Evolutionary conservation across 2,113 vertebrate species (phyloP), one percentile per base, ranked within the genome.

Genomic region (Sylvilagus bachmani): DNA sequence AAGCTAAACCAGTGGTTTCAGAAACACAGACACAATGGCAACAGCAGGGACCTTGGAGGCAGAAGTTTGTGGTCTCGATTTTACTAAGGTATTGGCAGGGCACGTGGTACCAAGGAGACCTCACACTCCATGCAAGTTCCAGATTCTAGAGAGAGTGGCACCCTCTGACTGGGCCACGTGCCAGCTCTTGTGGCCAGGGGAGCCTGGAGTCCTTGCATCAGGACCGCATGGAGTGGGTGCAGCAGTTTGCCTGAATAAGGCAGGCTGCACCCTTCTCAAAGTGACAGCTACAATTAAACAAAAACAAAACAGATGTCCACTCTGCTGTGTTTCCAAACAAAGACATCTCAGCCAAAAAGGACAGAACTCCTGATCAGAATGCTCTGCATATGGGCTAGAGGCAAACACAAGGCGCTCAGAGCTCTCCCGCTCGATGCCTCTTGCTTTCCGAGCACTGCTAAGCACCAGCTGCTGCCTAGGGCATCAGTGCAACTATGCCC

Each of bases 11-110:
- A 73, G 16, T 9, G 11, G 12, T 71, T 49, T 64, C 74, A 2
- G 24, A 27, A 61, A 89, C 27, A 9, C 12, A 21, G 36, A 69
- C 4, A 22, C 0, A 3, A 58, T 13, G 71, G 84, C 14, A 2
- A 1, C 6, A 25, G 55, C 0, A 0, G 0, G 38, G 62, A 51
- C 8, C 6, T 51, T 21, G 0, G 71, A 0, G 29, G 10, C 53
- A 55, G 25, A 49, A n/a, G 3, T 7, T 25, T 21, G 0, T 19
- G 33, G 38, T 81, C 61, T 86, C 27, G 6, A 0, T 74, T 13
- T 89, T 44, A 19, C 66, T n/a, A 29, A 14, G 0, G 2, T 3
- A 29, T 31, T 16, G 16, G 27, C 33, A 31, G 25, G n/a, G 21
- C 8, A 16, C 4, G 10, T 0, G 29, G 25, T 49, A 36, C 51